Percentiles rank a stretch among this genome's conserved stretches.
Evolutionary conservation across 2,888 invertebrate species (phyloP).

Genomic region (Actias luna): DNA sequence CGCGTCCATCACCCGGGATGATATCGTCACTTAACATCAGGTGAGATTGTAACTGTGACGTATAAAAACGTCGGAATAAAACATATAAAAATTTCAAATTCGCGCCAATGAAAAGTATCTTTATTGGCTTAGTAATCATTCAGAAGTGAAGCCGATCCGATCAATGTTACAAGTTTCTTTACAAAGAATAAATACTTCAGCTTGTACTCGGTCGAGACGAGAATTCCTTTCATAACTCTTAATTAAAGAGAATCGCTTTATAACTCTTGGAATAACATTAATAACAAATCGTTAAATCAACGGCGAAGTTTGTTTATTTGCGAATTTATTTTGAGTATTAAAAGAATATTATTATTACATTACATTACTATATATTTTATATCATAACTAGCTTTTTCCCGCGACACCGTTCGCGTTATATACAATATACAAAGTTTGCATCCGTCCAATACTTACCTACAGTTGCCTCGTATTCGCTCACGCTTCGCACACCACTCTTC

Average conservation of each 20-base stretch:
- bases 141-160: not conserved
- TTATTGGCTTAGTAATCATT: not conserved
- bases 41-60: too few species aligned
- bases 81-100: too few species aligned
- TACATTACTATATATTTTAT: too few species aligned
- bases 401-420: not conserved
- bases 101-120: not conserved
- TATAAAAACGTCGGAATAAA: too few species aligned
- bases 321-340: not conserved
- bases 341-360: too few species aligned
- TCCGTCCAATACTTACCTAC: too few species aligned
- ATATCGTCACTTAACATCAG: too few species aligned
- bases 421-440: too few species aligned
- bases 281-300: conserved; percentile 4
- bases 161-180: not conserved
- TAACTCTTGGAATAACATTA: not conserved
- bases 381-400: not conserved
- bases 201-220: not conserved
- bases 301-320: not conserved
- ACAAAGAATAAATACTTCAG: not conserved
- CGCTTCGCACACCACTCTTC: too few species aligned
- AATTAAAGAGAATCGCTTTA: conserved; percentile 8
- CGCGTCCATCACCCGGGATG: too few species aligned
- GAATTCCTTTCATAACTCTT: conserved; percentile 12
- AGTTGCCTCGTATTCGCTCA: too few species aligned